A percentile compares a stretch with the other conserved stretches of the same genome.
Conservation (phyloP, 2,113 vertebrate species). For the Tamias sibiricus region DNA sequence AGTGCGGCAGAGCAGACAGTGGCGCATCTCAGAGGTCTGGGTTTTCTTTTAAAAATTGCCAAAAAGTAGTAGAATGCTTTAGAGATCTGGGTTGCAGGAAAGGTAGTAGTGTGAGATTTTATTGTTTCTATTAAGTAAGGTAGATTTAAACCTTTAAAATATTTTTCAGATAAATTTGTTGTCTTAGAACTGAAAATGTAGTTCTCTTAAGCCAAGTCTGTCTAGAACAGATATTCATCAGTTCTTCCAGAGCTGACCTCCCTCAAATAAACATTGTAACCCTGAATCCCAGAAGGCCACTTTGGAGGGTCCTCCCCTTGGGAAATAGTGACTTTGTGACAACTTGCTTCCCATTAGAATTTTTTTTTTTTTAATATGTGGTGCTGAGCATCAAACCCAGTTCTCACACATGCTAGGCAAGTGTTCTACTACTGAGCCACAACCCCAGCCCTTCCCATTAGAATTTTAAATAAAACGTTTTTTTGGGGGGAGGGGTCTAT, state of each 20-base stretch:
- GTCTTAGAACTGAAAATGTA: too few species aligned
- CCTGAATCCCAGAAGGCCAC: not conserved
- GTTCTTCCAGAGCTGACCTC: not conserved
- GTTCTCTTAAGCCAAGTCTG: too few species aligned
- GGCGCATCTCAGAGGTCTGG: too few species aligned
- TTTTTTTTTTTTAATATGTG: too few species aligned
- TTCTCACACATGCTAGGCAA: too few species aligned
- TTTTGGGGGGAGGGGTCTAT: not conserved
- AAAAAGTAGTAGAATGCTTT: not conserved
- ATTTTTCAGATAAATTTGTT: not conserved
- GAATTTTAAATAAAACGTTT: too few species aligned
- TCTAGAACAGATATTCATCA: too few species aligned
- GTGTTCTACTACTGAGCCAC: too few species aligned
- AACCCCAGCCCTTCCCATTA: too few species aligned
- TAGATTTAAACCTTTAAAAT: not conserved
- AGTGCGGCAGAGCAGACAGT: not conserved
- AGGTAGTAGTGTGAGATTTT: not conserved
- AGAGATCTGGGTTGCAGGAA: not conserved
- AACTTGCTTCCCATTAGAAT: not conserved
- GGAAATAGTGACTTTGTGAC: not conserved
- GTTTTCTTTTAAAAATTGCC: not conserved
- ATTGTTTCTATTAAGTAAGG: too few species aligned
- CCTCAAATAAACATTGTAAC: not conserved
- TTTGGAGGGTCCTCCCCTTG: not conserved
- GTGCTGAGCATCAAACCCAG: too few species aligned